Evolutionary conservation across 2,113 vertebrate genomes (phyloP).

Genomic region (Aix galericulata): DNA sequence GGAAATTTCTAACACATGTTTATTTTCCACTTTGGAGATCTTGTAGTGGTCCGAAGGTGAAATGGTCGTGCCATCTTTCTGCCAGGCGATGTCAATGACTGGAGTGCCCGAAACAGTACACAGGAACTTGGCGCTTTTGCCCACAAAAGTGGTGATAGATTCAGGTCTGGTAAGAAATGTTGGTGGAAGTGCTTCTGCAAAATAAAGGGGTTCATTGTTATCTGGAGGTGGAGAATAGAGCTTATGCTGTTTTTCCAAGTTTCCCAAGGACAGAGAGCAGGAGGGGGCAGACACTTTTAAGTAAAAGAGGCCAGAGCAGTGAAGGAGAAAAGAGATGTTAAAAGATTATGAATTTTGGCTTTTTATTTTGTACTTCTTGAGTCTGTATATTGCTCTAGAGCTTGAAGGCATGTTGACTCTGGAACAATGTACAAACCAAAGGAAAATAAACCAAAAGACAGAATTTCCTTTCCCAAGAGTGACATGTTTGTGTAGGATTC

Average conservation of each 20-base stretch:
- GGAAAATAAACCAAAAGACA: not conserved
- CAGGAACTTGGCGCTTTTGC: conserved; percentile 89
- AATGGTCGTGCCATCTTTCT: conserved; percentile 90
- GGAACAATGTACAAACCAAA: not conserved
- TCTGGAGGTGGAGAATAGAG: not conserved
- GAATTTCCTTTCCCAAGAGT: not conserved
- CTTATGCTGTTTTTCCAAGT: not conserved
- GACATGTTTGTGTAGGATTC: rapidly evolving
- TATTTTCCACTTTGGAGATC: conserved; percentile 87
- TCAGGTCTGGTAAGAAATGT: conserved; percentile 94
- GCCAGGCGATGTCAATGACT: conserved; percentile 91
- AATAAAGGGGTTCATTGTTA: conserved; percentile 79
- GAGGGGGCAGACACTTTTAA: not conserved
- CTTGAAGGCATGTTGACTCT: not conserved
- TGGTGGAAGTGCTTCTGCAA: conserved; percentile 95
- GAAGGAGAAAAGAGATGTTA: not conserved
- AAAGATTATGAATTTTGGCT: not conserved
- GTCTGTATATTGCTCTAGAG: not conserved
- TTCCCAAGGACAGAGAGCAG: conserved; percentile 11
- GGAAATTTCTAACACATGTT: conserved; percentile 87
- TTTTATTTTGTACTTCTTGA: not conserved
- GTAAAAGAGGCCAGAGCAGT: not conserved
- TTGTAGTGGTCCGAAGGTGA: conserved; percentile 81
- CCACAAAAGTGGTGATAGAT: conserved; percentile 91
- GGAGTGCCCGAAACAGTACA: conserved; percentile 91